Evolutionary conservation across 1,140 invertebrate species (phyloP), one percentile per base, ranked within the genome.

Genomic region (Drosophila lini): DNA sequence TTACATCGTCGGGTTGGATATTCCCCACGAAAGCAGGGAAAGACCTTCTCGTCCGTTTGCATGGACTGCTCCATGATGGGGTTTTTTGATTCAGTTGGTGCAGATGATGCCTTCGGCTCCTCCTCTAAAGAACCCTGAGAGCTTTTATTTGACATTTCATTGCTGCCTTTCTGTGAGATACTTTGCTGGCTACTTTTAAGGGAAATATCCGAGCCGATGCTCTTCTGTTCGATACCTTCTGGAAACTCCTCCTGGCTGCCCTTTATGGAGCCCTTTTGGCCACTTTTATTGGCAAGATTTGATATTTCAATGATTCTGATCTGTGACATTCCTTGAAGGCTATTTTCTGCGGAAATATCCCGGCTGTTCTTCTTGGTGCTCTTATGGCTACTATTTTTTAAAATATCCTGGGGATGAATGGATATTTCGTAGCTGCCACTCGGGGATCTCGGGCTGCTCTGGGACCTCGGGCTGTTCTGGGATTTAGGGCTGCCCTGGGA

Each of bases 11-110:
- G 55, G 7, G 77, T 48, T 9, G 74, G 80, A 57, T 74, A 82
- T 11, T 70, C 63, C 1, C 64, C 63, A 1, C 63, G 64, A 47
- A 70, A 80, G 47, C 60, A 56, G 15, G 75, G 75, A 63, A 38
- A 70, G 19, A 78, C 36, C 52, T 70, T 78, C 2, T 34, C 6
- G 1, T 19, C 47, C 11, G 15, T 11, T 22, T 25, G 10, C 2
- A 10, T 15, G 2, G 8, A 4, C 45, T 34, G 22, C 6, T 25
- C 22, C 5, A 15, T 2, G 9, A 5, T n/a, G 10, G 5, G 11
- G 11, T 0, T 28, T 16, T n/a, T 2, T 28, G 15, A 4, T 38
- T 13, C 28, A 32, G 1, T 32, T 15, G 31, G 19, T 5, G 13
- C 32, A 9, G 19, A 8, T 8, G 13, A 0, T 25, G 13, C 13